A percentile compares a stretch with the other conserved stretches of the same genome.
Evolutionary conservation across 2,113 vertebrate species (phyloP).

Genomic region (Plestiodon gilberti): DNA sequence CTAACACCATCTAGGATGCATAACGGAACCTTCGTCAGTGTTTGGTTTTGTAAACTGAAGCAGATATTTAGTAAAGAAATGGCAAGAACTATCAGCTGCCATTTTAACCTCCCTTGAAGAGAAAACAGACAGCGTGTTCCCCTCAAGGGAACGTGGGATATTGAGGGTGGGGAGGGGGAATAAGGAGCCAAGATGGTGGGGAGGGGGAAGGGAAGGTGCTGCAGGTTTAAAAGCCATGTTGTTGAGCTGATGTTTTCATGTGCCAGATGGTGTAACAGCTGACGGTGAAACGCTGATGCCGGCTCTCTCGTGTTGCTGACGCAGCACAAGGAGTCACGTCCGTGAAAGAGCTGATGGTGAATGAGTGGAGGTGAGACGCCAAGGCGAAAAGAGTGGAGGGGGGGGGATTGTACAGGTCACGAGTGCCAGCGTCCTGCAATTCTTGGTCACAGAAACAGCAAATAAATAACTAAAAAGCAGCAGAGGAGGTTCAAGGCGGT

Average conservation of each 20-base stretch:
- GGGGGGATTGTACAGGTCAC: background rate
- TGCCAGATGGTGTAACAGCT: constrained; percentile 74
- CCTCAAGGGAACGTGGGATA: background rate
- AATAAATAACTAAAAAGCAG: no score
- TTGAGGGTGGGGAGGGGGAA: background rate
- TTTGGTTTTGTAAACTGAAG: no score
- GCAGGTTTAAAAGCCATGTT: background rate
- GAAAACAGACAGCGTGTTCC: background rate
- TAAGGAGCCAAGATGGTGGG: background rate
- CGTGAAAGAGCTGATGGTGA: constrained; percentile 57
- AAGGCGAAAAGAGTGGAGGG: background rate
- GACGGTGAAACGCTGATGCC: constrained; percentile 72
- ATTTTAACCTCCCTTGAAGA: background rate
- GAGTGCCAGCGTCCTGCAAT: no score
- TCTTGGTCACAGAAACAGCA: no score
- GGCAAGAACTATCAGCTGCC: background rate
- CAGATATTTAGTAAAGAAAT: no score
- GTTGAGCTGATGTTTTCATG: constrained; percentile 48
- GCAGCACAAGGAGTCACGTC: constrained; percentile 64
- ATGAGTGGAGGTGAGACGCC: constrained; percentile 65
- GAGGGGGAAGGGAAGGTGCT: no score
- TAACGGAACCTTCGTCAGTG: no score
- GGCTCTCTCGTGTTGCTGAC: constrained; percentile 65
- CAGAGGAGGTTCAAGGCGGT: no score
- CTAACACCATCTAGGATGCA: no score